phyloP scores from a whole-genome alignment of 1,140 invertebrate species.

The Aphelenchoides avenae region DNA sequence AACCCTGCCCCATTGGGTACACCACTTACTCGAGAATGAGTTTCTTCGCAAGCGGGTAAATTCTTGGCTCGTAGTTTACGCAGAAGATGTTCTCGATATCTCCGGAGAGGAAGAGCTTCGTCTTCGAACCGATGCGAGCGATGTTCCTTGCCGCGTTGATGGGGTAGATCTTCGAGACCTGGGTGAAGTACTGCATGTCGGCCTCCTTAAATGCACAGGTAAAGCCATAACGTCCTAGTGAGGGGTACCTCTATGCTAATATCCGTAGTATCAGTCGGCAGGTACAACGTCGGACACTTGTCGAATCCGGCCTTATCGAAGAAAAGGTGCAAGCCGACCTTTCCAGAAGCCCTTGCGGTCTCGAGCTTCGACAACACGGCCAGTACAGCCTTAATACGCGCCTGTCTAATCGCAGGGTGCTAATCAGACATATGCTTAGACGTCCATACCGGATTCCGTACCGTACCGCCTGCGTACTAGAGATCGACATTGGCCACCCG shows the following conservation, averaged over 20 bases:
- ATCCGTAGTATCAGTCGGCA: conserved; percentile 2
- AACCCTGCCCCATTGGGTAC: too few relatives aligned
- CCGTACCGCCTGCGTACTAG: too few relatives aligned
- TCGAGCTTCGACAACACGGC: background rate
- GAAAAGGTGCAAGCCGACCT: conserved; percentile 10
- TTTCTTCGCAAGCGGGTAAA: conserved; percentile 7
- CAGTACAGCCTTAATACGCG: background rate
- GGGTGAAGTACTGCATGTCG: conserved; percentile 1
- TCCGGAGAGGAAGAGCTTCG: conserved; percentile 15
- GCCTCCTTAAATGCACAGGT: background rate
- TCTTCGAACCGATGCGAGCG: conserved; percentile 8
- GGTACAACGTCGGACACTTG: conserved; percentile 4
- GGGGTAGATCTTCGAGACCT: conserved; percentile 14
- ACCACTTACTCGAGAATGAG: background rate
- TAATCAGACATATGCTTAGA: too few relatives aligned
- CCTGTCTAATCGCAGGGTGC: too few relatives aligned
- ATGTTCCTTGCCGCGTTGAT: conserved; percentile 15
- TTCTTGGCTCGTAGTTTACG: conserved; percentile 21
- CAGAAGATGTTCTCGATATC: conserved; percentile 18
- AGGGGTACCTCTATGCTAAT: conserved; percentile 7
- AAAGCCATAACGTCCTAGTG: background rate
- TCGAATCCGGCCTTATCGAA: background rate
- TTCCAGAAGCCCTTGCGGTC: conserved; percentile 3
- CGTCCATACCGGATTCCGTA: too few relatives aligned
- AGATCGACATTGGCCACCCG: too few relatives aligned